Conservation (phyloP, 1,140 invertebrate genomes). For the Cylas formicarius region DNA sequence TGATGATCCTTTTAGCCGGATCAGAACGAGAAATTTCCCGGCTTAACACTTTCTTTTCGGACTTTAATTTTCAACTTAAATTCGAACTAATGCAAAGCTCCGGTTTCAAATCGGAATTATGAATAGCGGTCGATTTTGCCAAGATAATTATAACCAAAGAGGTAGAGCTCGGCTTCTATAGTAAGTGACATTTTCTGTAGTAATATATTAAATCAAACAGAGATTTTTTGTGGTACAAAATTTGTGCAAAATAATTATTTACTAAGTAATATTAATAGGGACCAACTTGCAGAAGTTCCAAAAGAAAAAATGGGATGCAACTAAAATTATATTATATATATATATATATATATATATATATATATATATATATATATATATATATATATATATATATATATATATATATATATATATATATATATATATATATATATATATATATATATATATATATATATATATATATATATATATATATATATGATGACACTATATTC, state of each 20-base stretch:
- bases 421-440: conserved; percentile 12
- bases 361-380: conserved; percentile 12
- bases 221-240: too few relatives aligned
- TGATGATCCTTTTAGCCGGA: conserved; percentile 8
- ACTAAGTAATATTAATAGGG: too few relatives aligned
- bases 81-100: conserved; percentile 9
- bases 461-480: conserved; percentile 11
- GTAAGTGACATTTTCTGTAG: too few relatives aligned
- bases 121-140: too few relatives aligned
- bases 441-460: conserved; percentile 11
- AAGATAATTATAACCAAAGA: too few relatives aligned
- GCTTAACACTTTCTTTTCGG: conserved; percentile 3
- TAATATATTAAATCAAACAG: too few relatives aligned
- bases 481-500: too few relatives aligned
- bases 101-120: too few relatives aligned
- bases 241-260: too few relatives aligned
- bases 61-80: conserved; percentile 8
- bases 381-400: conserved; percentile 12
- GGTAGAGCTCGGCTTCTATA: too few relatives aligned
- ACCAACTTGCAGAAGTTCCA: too few relatives aligned
- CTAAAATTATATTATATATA: neutral
- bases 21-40: conserved; percentile 9
- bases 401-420: conserved; percentile 11
- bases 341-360: conserved; percentile 2
- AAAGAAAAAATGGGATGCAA: too few relatives aligned